Percentiles rank a stretch among this genome's conserved stretches.
These are phyloP conservation scores for Scomber japonicus DNA, from an alignment of 2,113 vertebrate genomes.

Conservation along the genomic window DNA sequence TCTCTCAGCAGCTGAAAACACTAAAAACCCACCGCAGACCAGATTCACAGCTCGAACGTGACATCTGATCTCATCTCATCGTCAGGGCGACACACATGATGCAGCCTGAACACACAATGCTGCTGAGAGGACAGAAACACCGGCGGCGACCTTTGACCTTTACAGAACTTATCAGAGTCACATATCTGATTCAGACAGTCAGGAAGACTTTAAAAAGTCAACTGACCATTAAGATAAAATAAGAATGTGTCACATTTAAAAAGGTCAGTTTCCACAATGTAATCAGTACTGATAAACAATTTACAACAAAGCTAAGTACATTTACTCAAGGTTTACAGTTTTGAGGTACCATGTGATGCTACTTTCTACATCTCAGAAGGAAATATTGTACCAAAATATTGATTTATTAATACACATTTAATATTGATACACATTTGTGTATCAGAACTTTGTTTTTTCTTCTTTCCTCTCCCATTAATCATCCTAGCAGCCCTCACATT, in stretches of 20 bases:
- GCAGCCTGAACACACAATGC: background rate
- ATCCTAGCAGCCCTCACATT: no score
- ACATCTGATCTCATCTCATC: slow-evolving; percentile 1
- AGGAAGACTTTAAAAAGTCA: background rate
- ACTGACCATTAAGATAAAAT: slow-evolving; percentile 10
- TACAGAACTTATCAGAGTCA: background rate
- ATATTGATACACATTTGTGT: no score
- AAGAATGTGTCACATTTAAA: background rate
- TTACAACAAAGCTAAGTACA: no score
- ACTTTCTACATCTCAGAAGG: no score
- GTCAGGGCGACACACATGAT: slow-evolving; percentile 22
- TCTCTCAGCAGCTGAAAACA: background rate
- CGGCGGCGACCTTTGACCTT: background rate
- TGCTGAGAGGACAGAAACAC: background rate
- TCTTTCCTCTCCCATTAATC: no score
- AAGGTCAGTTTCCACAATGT: slow-evolving; percentile 5
- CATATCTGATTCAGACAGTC: background rate
- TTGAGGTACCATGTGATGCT: no score
- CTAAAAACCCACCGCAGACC: background rate
- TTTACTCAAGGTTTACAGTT: no score
- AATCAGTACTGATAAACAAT: background rate
- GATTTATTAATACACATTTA: no score
- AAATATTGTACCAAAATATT: no score
- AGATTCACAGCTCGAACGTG: slow-evolving; percentile 1
- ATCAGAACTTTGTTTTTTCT: no score